phyloP scores from a whole-genome alignment of 1,140 invertebrate genomes.

The Hetaerina americana region DNA sequence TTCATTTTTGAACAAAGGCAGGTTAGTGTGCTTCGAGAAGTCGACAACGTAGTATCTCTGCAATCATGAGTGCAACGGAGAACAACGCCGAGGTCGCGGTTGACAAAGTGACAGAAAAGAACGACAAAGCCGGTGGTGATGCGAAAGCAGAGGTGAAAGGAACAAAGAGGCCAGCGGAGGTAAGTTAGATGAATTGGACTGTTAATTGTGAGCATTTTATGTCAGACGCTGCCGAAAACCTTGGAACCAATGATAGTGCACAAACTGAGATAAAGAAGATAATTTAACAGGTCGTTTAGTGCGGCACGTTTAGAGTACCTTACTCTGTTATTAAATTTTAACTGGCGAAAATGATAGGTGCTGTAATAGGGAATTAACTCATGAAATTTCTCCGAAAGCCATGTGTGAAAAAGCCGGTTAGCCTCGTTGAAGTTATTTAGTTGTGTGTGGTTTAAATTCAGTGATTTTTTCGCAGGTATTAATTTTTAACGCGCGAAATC shows the following conservation, averaged over 20 bases:
- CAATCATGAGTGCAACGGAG: slow-evolving; percentile 70
- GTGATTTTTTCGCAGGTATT: not conserved
- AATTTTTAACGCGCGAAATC: not conserved
- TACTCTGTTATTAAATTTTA: no score
- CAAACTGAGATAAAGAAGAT: not conserved
- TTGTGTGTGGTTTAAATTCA: not conserved
- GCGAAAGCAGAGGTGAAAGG: slow-evolving; percentile 70
- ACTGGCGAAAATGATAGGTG: no score
- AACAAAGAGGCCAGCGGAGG: slow-evolving; percentile 74
- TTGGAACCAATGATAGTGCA: not conserved
- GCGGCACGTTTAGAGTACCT: not conserved
- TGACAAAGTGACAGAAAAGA: slow-evolving; percentile 57
- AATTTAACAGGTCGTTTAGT: not conserved
- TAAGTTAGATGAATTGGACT: slow-evolving; percentile 37
- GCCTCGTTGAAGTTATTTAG: not conserved
- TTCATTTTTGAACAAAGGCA: slow-evolving; percentile 66
- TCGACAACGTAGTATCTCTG: slow-evolving; percentile 14
- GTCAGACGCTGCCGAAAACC: slow-evolving; percentile 5
- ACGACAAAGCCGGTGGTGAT: slow-evolving; percentile 52
- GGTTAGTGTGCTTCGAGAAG: slow-evolving; percentile 22
- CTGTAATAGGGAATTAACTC: no score
- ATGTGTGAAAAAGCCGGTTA: slow-evolving; percentile 14
- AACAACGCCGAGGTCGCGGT: slow-evolving; percentile 68
- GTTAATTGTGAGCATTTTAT: slow-evolving; percentile 9
- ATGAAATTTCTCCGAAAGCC: no score